Evolutionary conservation across 2,888 invertebrate genomes (phyloP).

Genomic region (Eledone cirrhosa): DNA sequence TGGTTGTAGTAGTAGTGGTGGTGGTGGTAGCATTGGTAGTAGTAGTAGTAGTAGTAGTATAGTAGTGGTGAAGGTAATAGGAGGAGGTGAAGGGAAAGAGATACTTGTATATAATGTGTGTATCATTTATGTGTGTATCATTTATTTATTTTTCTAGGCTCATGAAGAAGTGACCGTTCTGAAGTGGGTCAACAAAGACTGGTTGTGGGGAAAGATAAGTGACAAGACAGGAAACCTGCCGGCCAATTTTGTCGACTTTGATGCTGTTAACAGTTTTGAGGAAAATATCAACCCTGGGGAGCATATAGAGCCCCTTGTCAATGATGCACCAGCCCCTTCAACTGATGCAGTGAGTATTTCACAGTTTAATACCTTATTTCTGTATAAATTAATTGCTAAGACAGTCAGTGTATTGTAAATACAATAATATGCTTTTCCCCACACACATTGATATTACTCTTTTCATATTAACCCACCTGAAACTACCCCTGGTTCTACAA

Average conservation of each 20-base stretch:
- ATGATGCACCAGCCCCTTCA: slow-evolving; percentile 12
- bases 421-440: no score
- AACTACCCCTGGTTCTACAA: no score
- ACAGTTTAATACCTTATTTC: neutral
- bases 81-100: no score
- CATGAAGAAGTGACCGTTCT: slow-evolving; percentile 52
- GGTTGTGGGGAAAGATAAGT: slow-evolving; percentile 53
- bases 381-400: no score
- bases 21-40: no score
- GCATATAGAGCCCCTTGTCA: neutral
- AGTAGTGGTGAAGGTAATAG: no score
- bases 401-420: no score
- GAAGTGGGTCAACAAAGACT: slow-evolving; percentile 51
- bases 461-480: no score
- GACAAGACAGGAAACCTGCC: slow-evolving; percentile 57
- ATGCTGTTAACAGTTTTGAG: slow-evolving; percentile 37
- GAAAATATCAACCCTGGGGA: neutral
- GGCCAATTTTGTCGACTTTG: slow-evolving; percentile 52
- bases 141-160: slow-evolving; percentile 39
- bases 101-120: no score
- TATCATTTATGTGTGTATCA: neutral
- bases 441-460: no score
- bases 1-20: no score
- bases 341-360: slow-evolving; percentile 8
- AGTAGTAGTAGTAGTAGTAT: no score